phyloP scores from a whole-genome alignment of 2,888 invertebrate genomes.

The Pardosa pseudoannulata region DNA sequence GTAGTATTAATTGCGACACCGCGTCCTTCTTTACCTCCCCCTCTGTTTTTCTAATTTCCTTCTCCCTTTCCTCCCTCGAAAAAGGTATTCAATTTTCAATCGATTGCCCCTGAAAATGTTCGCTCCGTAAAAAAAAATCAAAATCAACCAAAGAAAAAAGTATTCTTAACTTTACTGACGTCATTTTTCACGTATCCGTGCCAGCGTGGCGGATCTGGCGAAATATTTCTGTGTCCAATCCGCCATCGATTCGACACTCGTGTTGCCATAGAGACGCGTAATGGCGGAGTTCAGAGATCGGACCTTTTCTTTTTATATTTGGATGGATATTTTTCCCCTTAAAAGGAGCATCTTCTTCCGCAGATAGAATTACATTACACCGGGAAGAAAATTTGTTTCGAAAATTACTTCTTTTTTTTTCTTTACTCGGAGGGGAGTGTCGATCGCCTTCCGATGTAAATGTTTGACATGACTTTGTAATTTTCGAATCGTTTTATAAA shows the following conservation, averaged over 20 bases:
- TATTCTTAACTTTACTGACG: neutral
- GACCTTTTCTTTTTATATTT: no score
- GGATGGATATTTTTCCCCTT: no score
- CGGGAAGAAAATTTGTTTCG: neutral
- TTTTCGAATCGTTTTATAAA: no score
- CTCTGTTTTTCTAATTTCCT: no score
- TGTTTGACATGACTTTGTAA: neutral
- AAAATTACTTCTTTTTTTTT: neutral
- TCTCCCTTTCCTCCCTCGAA: no score
- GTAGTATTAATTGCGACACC: no score
- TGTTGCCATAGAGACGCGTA: conserved; percentile 44
- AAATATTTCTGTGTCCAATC: conserved; percentile 3
- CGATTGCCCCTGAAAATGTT: no score
- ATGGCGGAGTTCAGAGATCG: neutral
- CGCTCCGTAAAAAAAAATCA: no score
- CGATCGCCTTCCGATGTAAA: neutral
- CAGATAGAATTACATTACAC: conserved; percentile 9
- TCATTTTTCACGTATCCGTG: neutral
- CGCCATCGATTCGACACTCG: conserved; percentile 48
- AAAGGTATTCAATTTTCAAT: no score
- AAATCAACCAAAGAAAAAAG: neutral
- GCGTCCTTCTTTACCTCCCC: no score
- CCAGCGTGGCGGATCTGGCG: neutral
- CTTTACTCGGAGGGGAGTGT: neutral
- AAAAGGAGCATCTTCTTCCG: neutral